phyloP scores from a whole-genome alignment of 92 coral and sea anemone species.

The Parazoanthus darwini region DNA sequence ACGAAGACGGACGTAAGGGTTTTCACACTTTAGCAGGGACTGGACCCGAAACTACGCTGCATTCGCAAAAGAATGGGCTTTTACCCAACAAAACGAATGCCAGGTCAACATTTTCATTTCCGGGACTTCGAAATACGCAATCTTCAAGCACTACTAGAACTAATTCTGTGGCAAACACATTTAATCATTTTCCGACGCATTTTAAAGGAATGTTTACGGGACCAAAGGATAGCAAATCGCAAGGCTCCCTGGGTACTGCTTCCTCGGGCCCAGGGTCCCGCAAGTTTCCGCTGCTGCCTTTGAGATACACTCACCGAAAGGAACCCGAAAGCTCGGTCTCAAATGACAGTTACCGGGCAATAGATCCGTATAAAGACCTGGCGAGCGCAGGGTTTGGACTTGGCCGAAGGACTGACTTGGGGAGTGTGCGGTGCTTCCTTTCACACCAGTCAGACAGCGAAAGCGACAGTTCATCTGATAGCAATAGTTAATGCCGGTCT shows the following conservation, averaged over 20 bases:
- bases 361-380: constrained; percentile 76
- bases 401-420: constrained; percentile 42
- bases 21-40: constrained; percentile 46
- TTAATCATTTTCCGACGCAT: background rate
- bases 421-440: constrained; percentile 41
- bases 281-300: constrained; percentile 65
- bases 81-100: background rate
- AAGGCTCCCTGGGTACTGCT: constrained; percentile 8
- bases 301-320: constrained; percentile 61
- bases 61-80: background rate
- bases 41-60: too few relatives aligned
- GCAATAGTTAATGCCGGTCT: background rate
- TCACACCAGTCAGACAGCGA: constrained; percentile 54
- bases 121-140: constrained; percentile 4
- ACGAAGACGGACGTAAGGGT: constrained; percentile 12
- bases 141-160: background rate
- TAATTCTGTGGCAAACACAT: background rate
- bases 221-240: background rate
- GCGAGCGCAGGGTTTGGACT: constrained; percentile 90
- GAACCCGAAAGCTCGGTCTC: constrained; percentile 30
- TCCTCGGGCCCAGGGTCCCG: constrained; percentile 39
- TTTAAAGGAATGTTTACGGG: constrained; percentile 12
- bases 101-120: background rate
- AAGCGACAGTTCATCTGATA: constrained; percentile 26
- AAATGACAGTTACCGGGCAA: constrained; percentile 59